A percentile compares a stretch with the other conserved stretches of the same genome.
Conservation (phyloP, 1,140 invertebrate genomes). For the Drosophila tropicalis region DNA sequence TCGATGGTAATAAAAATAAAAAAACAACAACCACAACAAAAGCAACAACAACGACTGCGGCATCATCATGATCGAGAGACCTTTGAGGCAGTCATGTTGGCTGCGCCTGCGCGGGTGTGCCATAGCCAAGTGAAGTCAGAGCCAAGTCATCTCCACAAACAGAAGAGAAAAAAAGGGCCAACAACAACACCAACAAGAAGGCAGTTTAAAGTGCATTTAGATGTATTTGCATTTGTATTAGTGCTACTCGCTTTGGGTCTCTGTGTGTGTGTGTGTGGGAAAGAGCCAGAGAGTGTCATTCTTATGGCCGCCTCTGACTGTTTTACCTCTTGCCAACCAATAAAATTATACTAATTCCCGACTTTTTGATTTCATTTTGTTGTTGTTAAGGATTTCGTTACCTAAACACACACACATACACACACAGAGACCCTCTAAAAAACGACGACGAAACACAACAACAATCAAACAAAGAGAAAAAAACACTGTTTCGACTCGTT, state of each 20-base stretch:
- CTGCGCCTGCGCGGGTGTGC: slow-evolving; percentile 68
- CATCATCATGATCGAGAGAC: slow-evolving; percentile 27
- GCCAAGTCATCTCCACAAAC: slow-evolving; percentile 72
- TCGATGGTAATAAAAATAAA: slow-evolving; percentile 24
- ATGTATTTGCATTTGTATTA: slow-evolving; percentile 36
- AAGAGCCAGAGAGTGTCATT: slow-evolving; percentile 63
- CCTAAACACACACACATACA: slow-evolving; percentile 63
- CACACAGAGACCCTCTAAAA: slow-evolving; percentile 19
- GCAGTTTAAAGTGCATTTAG: slow-evolving; percentile 71
- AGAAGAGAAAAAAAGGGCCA: slow-evolving; percentile 27
- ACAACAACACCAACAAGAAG: slow-evolving; percentile 38
- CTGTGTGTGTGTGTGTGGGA: slow-evolving; percentile 23
- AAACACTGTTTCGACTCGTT: slow-evolving; percentile 11
- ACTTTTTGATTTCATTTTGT: slow-evolving; percentile 80
- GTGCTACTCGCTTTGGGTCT: slow-evolving; percentile 16
- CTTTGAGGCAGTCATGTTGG: slow-evolving; percentile 68
- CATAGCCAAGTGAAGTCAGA: slow-evolving; percentile 25
- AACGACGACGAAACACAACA: background rate
- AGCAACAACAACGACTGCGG: background rate
- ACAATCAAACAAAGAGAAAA: slow-evolving; percentile 20
- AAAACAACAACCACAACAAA: slow-evolving; percentile 15
- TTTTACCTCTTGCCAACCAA: slow-evolving; percentile 74
- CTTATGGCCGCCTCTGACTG: slow-evolving; percentile 61
- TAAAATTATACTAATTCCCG: slow-evolving; percentile 82
- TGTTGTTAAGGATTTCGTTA: slow-evolving; percentile 74